Base-by-base conservation (phyloP, 2,797 vertebrate genomes). In the Pelobates cultripes region DNA sequence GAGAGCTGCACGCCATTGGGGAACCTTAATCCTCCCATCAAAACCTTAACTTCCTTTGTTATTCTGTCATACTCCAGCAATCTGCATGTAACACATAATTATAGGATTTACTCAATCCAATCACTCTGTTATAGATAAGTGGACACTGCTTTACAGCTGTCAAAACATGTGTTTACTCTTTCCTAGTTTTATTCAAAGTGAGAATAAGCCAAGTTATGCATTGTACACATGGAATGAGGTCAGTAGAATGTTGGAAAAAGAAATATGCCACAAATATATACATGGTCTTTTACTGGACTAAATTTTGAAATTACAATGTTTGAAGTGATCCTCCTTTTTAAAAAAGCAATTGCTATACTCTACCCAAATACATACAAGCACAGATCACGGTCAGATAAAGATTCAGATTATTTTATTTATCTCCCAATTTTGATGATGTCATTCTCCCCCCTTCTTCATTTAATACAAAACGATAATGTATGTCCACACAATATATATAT, bases 1-100 rank as follows among this genome's bases (percentile, higher is more conserved):
- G 97, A 96, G 9, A 99, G 95, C 85, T 98, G 96, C 68, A 99
- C 95, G 42, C 98, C 97, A 9, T 98, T 99, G 28, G 98, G 94
- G 86, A 99, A 98, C 2, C 93, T 88, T 55, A 99, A 90, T 72
- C 96, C 96, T 80, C 95, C 95, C 96, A 99, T 95, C 86, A 99
- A 89, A 64, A 99, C 96, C 4, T 94, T 93, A 71, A 98, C 91
- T 86, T 98, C 96, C 81, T 92, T 92, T 83, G 91, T 97, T 79
- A 94, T 85, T 0, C 89, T 94, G 86, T 99, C 96, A 17, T 94
- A 96, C 88, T 99, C 97, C 83, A 99, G 77, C 43, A 99, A 93
- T 7, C 98, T 99, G 86, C 7, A 85, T 47, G 64, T 4, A 70
- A 77, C 43, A 67, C 12, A 28, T 28, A 43, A 83, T 83, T 67